A percentile compares a stretch with the other conserved stretches of the same genome.
Evolutionary conservation across 2,113 vertebrate genomes (phyloP).

Genomic region (Takifugu bimaculatus): DNA sequence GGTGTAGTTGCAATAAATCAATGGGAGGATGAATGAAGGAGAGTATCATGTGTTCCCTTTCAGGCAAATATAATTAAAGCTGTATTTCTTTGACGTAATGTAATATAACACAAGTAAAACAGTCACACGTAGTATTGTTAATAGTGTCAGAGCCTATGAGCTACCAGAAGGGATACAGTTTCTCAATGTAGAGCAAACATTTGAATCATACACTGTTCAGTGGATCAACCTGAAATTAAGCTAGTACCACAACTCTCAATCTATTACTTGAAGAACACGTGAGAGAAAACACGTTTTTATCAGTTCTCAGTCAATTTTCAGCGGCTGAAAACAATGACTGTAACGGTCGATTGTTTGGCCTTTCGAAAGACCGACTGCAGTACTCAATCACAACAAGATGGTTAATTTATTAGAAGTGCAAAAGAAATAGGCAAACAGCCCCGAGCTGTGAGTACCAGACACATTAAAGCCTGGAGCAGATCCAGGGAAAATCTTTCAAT

Average conservation of each 20-base stretch:
- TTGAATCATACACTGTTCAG: background rate
- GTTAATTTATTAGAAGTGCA: slow-evolving; percentile 66
- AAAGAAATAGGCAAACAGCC: slow-evolving; percentile 64
- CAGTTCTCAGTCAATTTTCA: background rate
- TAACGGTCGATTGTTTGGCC: slow-evolving; percentile 48
- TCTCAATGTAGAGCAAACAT: too few species aligned
- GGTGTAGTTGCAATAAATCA: too few species aligned
- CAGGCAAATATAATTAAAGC: too few species aligned
- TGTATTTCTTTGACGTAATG: too few species aligned
- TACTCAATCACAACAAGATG: slow-evolving; percentile 51
- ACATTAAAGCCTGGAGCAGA: slow-evolving; percentile 71
- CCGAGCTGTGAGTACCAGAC: slow-evolving; percentile 64
- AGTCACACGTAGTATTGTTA: too few species aligned
- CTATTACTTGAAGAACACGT: background rate
- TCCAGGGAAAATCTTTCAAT: slow-evolving; percentile 77
- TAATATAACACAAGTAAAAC: too few species aligned
- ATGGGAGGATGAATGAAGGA: too few species aligned
- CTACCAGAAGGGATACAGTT: too few species aligned
- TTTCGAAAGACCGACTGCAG: slow-evolving; percentile 56
- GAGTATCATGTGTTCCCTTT: too few species aligned
- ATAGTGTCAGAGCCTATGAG: too few species aligned
- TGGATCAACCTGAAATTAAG: background rate
- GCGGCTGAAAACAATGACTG: slow-evolving; percentile 49
- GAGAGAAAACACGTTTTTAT: background rate
- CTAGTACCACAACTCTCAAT: background rate